Evolutionary conservation across 2,113 vertebrate genomes (phyloP).

Genomic region (Lampris megalopsis): DNA sequence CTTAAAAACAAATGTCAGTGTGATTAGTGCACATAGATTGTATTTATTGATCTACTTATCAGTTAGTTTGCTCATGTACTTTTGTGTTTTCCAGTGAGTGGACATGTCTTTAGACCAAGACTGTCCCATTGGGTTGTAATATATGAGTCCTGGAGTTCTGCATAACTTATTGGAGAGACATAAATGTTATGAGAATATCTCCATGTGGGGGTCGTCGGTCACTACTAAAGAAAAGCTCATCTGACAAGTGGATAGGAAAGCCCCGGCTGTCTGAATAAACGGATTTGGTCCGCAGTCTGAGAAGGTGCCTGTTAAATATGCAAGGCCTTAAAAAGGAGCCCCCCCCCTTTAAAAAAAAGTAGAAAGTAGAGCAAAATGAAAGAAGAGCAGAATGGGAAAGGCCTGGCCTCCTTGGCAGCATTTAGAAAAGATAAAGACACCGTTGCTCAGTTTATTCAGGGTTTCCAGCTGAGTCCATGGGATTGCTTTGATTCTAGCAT

Average conservation of each 20-base stretch:
- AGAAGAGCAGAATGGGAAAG: constrained; percentile 40
- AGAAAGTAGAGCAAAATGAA: constrained; percentile 44
- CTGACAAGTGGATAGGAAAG: constrained; percentile 48
- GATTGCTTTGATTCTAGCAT: constrained; percentile 19
- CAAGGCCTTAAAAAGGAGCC: constrained; percentile 41
- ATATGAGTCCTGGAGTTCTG: too few species aligned
- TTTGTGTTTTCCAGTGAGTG: too few species aligned
- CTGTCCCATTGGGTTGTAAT: too few species aligned
- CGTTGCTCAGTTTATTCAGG: constrained; percentile 2
- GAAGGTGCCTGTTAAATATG: constrained; percentile 59
- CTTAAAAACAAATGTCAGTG: too few species aligned
- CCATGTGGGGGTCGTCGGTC: too few species aligned
- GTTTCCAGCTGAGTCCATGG: background rate
- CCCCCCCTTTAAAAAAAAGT: background rate
- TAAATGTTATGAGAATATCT: too few species aligned
- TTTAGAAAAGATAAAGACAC: constrained; percentile 38
- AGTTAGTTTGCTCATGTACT: too few species aligned
- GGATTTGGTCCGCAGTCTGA: constrained; percentile 50
- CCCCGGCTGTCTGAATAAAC: constrained; percentile 52
- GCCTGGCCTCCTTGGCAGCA: constrained; percentile 28
- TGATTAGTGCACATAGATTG: too few species aligned
- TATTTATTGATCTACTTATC: too few species aligned
- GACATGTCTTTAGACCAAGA: too few species aligned
- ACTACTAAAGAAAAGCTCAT: constrained; percentile 18
- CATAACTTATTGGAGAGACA: too few species aligned